A percentile compares a stretch with the other conserved stretches of the same genome.
Evolutionary conservation across 2,888 invertebrate genomes (phyloP).

Genomic region (Trissolcus japonicus): DNA sequence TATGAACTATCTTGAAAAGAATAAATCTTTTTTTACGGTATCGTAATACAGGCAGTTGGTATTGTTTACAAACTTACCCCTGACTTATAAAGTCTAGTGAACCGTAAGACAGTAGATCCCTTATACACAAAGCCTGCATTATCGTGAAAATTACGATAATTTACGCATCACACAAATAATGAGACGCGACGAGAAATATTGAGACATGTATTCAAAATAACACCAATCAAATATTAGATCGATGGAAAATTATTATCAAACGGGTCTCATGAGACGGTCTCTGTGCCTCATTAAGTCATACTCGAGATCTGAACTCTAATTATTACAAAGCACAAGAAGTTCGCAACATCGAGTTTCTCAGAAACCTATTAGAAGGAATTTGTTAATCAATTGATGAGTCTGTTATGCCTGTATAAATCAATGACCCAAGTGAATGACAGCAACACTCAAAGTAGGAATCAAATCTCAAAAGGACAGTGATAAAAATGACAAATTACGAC

Average conservation of each 20-base stretch:
- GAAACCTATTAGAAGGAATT: conserved; percentile 53
- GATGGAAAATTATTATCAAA: conserved; percentile 61
- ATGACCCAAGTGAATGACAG: no score
- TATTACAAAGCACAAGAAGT: conserved; percentile 47
- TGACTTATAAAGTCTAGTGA: neutral
- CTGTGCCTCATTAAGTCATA: conserved; percentile 43
- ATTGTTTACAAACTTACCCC: no score
- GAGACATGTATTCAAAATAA: conserved; percentile 24
- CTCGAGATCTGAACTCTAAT: conserved; percentile 37
- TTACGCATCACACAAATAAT: neutral
- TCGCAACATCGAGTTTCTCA: conserved; percentile 39
- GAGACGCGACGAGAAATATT: neutral
- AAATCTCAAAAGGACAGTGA: no score
- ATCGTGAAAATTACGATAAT: no score
- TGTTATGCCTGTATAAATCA: neutral
- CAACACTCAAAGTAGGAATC: no score
- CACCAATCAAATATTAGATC: conserved; percentile 61
- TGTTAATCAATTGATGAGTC: conserved; percentile 24
- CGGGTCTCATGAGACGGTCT: conserved; percentile 38
- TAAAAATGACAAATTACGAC: no score
- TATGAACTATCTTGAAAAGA: no score
- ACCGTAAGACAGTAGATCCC: no score
- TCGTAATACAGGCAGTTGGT: no score
- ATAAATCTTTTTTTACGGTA: no score
- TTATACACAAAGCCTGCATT: no score